Percentiles rank a stretch among this genome's conserved stretches.
These are phyloP conservation scores for Rhinogobius similis DNA, from an alignment of 2,113 vertebrate species.

Conservation along the genomic window DNA sequence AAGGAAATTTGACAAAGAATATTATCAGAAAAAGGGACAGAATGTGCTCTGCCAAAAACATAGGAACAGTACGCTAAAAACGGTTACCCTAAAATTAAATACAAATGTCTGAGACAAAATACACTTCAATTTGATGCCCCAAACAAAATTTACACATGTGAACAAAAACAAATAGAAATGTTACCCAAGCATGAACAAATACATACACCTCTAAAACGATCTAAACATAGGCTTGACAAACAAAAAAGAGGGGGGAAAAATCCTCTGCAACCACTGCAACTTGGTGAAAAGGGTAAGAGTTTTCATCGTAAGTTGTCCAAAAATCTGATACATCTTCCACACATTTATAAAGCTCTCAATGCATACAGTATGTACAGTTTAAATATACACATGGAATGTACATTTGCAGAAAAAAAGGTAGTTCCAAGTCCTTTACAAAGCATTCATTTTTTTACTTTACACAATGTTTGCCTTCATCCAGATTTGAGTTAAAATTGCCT, in stretches of 20 bases:
- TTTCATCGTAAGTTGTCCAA: slow-evolving; percentile 30
- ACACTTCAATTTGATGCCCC: too few relatives aligned
- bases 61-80: too few relatives aligned
- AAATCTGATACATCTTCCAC: slow-evolving; percentile 65
- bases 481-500: slow-evolving; percentile 13
- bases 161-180: too few relatives aligned
- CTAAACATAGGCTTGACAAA: neutral
- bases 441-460: slow-evolving; percentile 30
- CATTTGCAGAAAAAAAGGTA: slow-evolving; percentile 64
- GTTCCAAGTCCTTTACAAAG: slow-evolving; percentile 39
- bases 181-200: too few relatives aligned
- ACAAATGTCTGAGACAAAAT: too few relatives aligned
- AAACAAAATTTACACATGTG: too few relatives aligned
- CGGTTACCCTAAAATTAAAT: too few relatives aligned
- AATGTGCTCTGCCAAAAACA: too few relatives aligned
- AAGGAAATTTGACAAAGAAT: neutral
- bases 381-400: slow-evolving; percentile 79
- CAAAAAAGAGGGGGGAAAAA: neutral
- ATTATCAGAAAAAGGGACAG: neutral
- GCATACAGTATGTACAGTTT: slow-evolving; percentile 76
- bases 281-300: neutral
- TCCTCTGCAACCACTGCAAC: neutral
- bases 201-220: neutral
- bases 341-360: slow-evolving; percentile 74
- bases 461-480: slow-evolving; percentile 23